Evolutionary conservation across 2,888 invertebrate species (phyloP).

Genomic region (Meghimatium bilineatum): DNA sequence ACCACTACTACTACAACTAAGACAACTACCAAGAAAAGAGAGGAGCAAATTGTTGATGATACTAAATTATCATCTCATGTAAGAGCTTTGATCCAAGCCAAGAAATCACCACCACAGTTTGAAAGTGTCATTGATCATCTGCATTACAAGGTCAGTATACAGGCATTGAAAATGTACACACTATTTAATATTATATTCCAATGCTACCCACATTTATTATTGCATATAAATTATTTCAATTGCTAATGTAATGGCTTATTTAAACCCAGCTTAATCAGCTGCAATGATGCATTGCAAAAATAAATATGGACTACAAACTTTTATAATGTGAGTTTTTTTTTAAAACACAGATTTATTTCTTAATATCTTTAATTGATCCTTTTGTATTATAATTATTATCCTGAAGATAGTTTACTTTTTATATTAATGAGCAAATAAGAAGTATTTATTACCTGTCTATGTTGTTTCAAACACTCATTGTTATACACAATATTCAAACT

Average conservation of each 20-base stretch:
- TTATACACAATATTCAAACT: no score
- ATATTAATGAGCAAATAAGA: no score
- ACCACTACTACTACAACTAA: conserved; percentile 35
- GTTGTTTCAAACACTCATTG: no score
- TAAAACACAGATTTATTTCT: no score
- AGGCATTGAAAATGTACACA: not conserved
- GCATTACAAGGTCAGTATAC: conserved; percentile 42
- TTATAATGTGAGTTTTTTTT: no score
- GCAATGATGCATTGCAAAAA: not conserved
- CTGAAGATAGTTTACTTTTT: no score
- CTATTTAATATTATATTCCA: not conserved
- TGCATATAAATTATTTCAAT: not conserved
- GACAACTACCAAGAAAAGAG: conserved; percentile 34
- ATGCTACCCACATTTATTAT: not conserved
- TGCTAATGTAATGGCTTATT: not conserved
- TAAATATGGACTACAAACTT: not conserved
- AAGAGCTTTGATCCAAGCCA: conserved; percentile 25
- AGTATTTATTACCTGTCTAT: no score
- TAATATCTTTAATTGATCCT: no score
- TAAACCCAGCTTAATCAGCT: not conserved
- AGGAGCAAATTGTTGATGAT: conserved; percentile 39
- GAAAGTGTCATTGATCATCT: conserved; percentile 34
- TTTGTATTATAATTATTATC: no score
- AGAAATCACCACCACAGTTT: conserved; percentile 34
- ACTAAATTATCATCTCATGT: conserved; percentile 35